Percentiles rank a stretch among this genome's conserved stretches.
These are phyloP conservation scores for Callocephalon fimbriatum DNA, from an alignment of 2,113 vertebrate genomes.

Conservation along the genomic window DNA sequence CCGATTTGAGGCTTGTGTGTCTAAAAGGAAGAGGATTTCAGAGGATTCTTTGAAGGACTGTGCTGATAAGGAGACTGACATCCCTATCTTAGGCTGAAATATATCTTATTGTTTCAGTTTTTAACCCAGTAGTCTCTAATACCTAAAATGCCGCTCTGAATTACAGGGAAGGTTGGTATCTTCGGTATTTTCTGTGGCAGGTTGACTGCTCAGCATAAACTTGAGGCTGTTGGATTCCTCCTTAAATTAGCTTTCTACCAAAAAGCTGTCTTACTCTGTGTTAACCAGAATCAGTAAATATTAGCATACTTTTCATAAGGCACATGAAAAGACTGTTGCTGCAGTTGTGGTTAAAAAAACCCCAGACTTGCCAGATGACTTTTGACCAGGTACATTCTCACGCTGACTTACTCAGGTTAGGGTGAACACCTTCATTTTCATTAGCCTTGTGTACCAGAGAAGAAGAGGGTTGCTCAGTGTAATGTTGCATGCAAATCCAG, in stretches of 20 bases:
- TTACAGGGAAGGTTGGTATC: neutral
- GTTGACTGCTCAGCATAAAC: neutral
- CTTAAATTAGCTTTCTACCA: neutral
- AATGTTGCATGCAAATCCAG: accelerated
- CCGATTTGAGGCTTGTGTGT: neutral
- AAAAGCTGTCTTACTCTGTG: neutral
- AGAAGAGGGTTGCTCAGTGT: neutral
- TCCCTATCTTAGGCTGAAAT: constrained; percentile 11
- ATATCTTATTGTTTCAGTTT: constrained; percentile 31
- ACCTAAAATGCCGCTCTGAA: neutral
- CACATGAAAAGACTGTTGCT: neutral
- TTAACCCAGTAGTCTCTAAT: neutral
- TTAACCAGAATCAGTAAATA: neutral
- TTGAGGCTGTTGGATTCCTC: neutral
- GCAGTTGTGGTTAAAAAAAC: neutral
- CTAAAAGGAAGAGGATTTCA: neutral
- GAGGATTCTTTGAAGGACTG: constrained; percentile 4
- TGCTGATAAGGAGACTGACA: constrained; percentile 44
- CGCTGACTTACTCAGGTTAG: neutral
- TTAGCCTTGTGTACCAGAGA: neutral
- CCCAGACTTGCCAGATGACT: neutral
- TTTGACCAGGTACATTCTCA: accelerated
- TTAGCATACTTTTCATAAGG: neutral
- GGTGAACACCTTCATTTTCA: neutral
- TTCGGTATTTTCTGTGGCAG: neutral